Conservation (phyloP, 2,797 vertebrate species). For the Microchirus variegatus region DNA sequence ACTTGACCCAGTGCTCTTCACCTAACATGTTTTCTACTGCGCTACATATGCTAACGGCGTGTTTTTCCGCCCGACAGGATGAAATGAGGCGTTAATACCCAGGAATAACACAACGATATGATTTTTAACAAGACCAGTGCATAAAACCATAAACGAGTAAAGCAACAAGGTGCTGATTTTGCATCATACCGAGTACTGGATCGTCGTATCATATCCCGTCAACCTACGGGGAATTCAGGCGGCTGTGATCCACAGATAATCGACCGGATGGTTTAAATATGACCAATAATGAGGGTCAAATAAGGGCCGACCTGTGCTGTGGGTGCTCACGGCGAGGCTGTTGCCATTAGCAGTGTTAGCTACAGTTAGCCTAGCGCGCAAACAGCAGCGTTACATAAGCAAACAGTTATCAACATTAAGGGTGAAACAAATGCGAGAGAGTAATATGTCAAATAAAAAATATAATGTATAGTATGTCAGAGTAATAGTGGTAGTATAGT, state of each 20-base stretch:
- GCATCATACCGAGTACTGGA: too few species aligned
- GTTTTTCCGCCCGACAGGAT: conserved; percentile 22
- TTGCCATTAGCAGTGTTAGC: conserved; percentile 21
- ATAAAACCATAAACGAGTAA: too few species aligned
- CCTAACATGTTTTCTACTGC: conserved; percentile 8
- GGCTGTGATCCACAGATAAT: not conserved
- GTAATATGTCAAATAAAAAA: too few species aligned
- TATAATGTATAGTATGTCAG: too few species aligned
- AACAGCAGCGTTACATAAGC: conserved; percentile 27
- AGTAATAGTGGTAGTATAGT: too few species aligned
- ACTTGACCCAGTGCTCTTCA: not conserved
- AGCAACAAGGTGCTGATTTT: too few species aligned
- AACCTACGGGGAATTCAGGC: not conserved
- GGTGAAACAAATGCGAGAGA: not conserved
- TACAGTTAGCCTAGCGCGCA: conserved; percentile 51
- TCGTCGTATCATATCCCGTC: too few species aligned
- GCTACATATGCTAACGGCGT: conserved; percentile 15
- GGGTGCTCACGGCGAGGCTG: conserved; percentile 16
- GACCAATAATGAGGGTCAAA: not conserved
- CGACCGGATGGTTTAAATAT: not conserved
- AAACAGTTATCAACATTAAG: not conserved
- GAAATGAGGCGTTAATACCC: conserved; percentile 47
- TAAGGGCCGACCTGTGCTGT: not conserved
- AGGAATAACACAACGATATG: too few species aligned
- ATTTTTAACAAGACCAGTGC: too few species aligned